Conservation (phyloP, 2,888 invertebrate species). For the Cantharis rufa region DNA sequence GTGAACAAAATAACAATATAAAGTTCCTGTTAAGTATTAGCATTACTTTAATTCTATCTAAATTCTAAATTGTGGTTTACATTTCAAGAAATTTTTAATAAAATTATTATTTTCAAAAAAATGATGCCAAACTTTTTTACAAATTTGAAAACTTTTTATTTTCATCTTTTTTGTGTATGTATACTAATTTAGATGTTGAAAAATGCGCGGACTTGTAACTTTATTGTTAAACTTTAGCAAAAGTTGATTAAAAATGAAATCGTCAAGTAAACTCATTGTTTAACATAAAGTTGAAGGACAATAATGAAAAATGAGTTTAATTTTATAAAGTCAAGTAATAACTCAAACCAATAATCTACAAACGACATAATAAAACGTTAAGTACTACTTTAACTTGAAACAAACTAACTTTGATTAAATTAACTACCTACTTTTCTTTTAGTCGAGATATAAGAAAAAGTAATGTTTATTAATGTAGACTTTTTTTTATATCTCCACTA, state of each 20-base stretch:
- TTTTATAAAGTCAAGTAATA: slow-evolving; percentile 29
- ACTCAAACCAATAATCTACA: slow-evolving; percentile 29
- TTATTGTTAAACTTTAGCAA: background rate
- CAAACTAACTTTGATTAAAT: slow-evolving; percentile 38
- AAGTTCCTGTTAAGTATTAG: background rate
- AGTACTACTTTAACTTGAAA: slow-evolving; percentile 30
- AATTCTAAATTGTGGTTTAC: background rate
- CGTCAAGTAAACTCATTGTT: slow-evolving; percentile 19
- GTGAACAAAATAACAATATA: background rate
- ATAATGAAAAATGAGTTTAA: slow-evolving; percentile 26
- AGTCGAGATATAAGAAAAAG: background rate
- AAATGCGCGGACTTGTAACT: background rate
- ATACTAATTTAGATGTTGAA: background rate
- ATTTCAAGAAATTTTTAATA: background rate
- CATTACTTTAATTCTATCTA: background rate
- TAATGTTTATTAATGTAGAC: background rate
- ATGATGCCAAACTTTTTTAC: background rate
- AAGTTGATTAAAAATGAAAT: background rate
- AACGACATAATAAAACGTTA: slow-evolving; percentile 34
- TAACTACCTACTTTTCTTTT: background rate
- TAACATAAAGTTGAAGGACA: slow-evolving; percentile 24
- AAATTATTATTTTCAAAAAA: background rate
- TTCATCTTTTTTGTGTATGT: background rate
- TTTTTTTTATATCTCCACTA: background rate
- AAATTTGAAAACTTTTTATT: background rate